These are phyloP conservation scores for Drosophila flavopinicola DNA, from an alignment of 2,888 invertebrate species.

Conservation along the genomic window DNA sequence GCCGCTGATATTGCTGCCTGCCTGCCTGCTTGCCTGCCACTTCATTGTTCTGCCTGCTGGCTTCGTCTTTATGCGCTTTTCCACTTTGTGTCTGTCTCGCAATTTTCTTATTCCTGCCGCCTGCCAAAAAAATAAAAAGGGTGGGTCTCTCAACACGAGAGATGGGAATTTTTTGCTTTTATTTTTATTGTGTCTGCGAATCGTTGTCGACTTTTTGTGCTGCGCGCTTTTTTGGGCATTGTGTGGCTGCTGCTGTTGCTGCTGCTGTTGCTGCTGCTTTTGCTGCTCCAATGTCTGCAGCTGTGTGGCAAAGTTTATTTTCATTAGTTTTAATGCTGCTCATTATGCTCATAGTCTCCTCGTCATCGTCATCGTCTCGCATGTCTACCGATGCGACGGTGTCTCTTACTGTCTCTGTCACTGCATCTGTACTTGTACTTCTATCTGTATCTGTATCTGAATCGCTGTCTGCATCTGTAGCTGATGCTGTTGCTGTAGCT, in stretches of 20 bases:
- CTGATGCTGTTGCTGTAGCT: slow-evolving; percentile 16
- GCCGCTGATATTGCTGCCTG: slow-evolving; percentile 6
- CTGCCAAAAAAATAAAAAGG: slow-evolving; percentile 16
- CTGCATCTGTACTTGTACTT: slow-evolving; percentile 24
- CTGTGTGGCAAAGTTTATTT: slow-evolving; percentile 76
- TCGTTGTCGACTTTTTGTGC: slow-evolving; percentile 22
- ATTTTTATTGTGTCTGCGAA: slow-evolving; percentile 64
- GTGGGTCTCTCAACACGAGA: slow-evolving; percentile 5
- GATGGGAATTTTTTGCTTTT: slow-evolving; percentile 40
- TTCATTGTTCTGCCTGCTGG: slow-evolving; percentile 58
- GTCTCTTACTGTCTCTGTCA: slow-evolving; percentile 24
- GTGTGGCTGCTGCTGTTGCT: slow-evolving; percentile 27
- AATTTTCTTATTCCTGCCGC: slow-evolving; percentile 66
- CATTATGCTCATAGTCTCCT: slow-evolving; percentile 66
- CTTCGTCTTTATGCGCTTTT: slow-evolving; percentile 66
- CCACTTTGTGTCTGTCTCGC: slow-evolving; percentile 62
- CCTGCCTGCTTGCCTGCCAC: slow-evolving; percentile 26
- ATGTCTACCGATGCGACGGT: slow-evolving; percentile 11
- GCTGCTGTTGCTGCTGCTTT: slow-evolving; percentile 34
- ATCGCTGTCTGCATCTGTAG: slow-evolving; percentile 13
- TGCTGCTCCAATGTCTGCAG: slow-evolving; percentile 34
- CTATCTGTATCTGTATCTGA: slow-evolving; percentile 20
- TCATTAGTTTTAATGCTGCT: slow-evolving; percentile 79
- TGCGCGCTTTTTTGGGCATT: slow-evolving; percentile 39
- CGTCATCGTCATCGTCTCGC: slow-evolving; percentile 1